Base-by-base conservation (phyloP, 2,113 vertebrate species). In the Penelope pileata region DNA sequence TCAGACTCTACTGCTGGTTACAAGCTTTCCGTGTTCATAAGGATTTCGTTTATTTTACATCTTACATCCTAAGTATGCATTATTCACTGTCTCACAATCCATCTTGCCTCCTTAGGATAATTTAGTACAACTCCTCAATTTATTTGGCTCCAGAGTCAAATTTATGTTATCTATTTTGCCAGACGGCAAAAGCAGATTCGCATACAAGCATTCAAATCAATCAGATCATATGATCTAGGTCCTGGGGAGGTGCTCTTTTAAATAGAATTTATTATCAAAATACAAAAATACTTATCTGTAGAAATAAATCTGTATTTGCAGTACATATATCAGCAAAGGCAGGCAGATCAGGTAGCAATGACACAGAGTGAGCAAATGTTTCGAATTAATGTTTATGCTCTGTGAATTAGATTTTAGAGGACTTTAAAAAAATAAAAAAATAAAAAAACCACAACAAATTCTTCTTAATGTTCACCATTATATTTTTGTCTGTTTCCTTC, bases 131-230 rank as follows among this genome's bases (percentile, higher is more conserved):
- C 66, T 93, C 24, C 32, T 59, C 74, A 72, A 73, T 96, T 92
- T 93, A 85, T 93, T 93, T 90, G 90, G 66, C 88, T 93, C 75
- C 67, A 66, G 78, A 82, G 82, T 88, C 50, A 96, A 92, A 94
- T 91, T 89, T 88, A 88, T 91, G 63, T 83, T 32, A 53, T 86
- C 63, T 92, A 64, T 83, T 92, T 93, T 81, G 83, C 68, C 86
- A 89, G 91, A 90, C 62, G 83, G 70, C 13, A 22, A 93, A 90
- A 91, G 62, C 62, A 90, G 26, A 73, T 75, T 93, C 90, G 87
- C 16, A 0, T 62, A n/a, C 36, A 64, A 58, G 48, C 62, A 73
- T 88, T 93, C 96, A 95, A 95, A 95, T 96, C 82, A 94, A 83
- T 94, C 91, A 69, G 62, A 79, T 85, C 70, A n/a, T 68, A 76